phyloP scores from a whole-genome alignment of 2,797 vertebrate genomes.

The Brachyalestes nurse region DNA sequence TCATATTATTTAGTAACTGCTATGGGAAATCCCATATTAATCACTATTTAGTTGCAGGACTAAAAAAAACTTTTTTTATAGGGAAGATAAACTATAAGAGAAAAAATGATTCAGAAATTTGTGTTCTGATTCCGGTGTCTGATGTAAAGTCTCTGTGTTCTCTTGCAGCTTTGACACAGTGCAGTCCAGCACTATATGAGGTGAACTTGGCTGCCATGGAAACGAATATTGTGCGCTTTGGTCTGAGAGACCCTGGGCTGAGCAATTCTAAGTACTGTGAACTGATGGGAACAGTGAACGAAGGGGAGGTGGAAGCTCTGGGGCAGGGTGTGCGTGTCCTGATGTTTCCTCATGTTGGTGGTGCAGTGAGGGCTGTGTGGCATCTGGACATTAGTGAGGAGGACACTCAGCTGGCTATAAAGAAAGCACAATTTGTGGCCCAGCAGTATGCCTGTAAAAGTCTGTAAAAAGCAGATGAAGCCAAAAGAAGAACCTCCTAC shows the following conservation, averaged over 20 bases:
- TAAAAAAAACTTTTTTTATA: neutral
- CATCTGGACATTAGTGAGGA: slow-evolving; percentile 76
- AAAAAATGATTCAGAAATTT: neutral
- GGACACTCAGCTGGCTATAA: slow-evolving; percentile 79
- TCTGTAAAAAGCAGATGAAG: slow-evolving; percentile 39
- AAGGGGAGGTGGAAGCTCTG: slow-evolving; percentile 71
- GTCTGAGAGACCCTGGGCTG: slow-evolving; percentile 50
- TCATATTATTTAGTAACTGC: too few species aligned
- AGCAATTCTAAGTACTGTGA: slow-evolving; percentile 76
- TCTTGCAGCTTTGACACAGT: slow-evolving; percentile 71
- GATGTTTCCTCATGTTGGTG: slow-evolving; percentile 76
- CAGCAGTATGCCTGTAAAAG: slow-evolving; percentile 61
- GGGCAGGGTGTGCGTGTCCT: slow-evolving; percentile 75
- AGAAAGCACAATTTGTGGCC: slow-evolving; percentile 82
- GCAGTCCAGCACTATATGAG: slow-evolving; percentile 70
- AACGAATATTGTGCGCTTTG: slow-evolving; percentile 84
- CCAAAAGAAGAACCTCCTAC: neutral
- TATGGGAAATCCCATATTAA: neutral
- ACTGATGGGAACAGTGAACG: slow-evolving; percentile 68
- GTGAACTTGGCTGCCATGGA: slow-evolving; percentile 74
- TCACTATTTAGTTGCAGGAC: neutral
- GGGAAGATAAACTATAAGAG: neutral
- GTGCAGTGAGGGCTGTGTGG: slow-evolving; percentile 78
- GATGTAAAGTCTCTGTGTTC: slow-evolving; percentile 6
- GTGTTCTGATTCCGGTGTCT: slow-evolving; percentile 6